These are phyloP conservation scores for Chionomys nivalis DNA, from an alignment of 2,113 vertebrate species.

Conservation along the genomic window DNA sequence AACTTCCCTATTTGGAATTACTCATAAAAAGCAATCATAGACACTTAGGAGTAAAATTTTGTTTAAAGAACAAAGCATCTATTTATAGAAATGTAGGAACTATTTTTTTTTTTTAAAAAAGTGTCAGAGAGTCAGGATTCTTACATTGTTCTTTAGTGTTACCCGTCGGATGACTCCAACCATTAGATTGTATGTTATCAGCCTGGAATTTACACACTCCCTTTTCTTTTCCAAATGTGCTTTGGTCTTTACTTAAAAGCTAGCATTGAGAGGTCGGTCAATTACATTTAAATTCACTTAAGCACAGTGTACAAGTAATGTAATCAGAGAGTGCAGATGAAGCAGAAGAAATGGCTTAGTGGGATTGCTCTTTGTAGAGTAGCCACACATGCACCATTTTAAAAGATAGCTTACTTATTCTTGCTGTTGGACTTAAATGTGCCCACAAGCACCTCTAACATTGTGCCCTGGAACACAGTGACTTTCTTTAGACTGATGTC, in stretches of 20 bases:
- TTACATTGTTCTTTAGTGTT: constrained; percentile 18
- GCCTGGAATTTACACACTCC: not conserved
- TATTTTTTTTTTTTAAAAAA: not conserved
- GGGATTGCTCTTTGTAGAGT: not conserved
- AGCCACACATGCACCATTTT: not conserved
- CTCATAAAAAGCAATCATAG: not conserved
- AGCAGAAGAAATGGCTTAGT: not conserved
- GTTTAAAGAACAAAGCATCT: not conserved
- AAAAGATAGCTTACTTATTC: not conserved
- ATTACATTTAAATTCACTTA: constrained; percentile 51
- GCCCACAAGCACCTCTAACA: not conserved
- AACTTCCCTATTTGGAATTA: not conserved
- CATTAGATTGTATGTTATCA: constrained; percentile 12
- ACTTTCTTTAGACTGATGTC: not conserved
- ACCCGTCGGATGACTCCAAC: not conserved
- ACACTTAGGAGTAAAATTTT: constrained; percentile 16
- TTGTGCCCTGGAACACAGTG: not conserved
- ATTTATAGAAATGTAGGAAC: constrained; percentile 31
- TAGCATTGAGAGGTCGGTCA: constrained; percentile 53
- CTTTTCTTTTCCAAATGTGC: constrained; percentile 39
- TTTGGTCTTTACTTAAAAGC: constrained; percentile 65
- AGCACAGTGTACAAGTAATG: not conserved
- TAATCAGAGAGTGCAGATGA: not conserved
- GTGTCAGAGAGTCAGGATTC: not conserved
- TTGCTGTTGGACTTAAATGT: not conserved